Evolutionary conservation across 2,888 invertebrate genomes (phyloP).

Genomic region (Dorcus hopei): DNA sequence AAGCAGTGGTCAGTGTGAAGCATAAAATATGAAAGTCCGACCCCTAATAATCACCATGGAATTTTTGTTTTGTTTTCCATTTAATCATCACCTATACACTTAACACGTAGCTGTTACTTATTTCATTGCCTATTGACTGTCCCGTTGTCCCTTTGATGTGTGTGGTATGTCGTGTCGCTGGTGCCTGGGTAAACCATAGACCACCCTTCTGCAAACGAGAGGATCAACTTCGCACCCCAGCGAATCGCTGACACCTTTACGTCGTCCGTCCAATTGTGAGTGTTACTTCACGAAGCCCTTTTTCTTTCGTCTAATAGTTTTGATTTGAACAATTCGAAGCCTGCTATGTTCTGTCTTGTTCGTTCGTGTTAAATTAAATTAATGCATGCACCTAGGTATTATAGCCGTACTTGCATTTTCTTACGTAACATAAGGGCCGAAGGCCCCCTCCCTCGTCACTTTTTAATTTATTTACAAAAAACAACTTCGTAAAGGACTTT

Average conservation of each 20-base stretch:
- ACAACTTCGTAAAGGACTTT: neutral
- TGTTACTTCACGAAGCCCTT: neutral
- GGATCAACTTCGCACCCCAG: conserved; percentile 41
- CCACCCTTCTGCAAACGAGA: conserved; percentile 45
- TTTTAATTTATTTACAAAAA: no score
- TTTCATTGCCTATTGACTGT: conserved; percentile 2
- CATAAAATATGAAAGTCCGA: no score
- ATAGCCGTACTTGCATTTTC: no score
- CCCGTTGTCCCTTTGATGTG: conserved; percentile 13
- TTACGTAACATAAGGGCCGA: neutral
- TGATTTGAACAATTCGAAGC: no score
- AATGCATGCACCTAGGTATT: no score
- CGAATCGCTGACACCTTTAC: conserved; percentile 43
- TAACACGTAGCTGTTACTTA: neutral
- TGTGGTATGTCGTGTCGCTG: conserved; percentile 25
- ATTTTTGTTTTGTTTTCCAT: no score
- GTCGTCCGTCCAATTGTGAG: conserved; percentile 36
- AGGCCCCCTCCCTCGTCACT: no score
- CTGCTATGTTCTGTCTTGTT: neutral
- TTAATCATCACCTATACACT: neutral
- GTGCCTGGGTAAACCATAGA: conserved; percentile 32
- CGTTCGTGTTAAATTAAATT: neutral
- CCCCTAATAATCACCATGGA: no score
- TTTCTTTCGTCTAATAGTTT: neutral
- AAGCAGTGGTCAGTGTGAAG: no score